Base-by-base conservation (phyloP, 2,888 invertebrate species). In the Leistus spinibarbis region DNA sequence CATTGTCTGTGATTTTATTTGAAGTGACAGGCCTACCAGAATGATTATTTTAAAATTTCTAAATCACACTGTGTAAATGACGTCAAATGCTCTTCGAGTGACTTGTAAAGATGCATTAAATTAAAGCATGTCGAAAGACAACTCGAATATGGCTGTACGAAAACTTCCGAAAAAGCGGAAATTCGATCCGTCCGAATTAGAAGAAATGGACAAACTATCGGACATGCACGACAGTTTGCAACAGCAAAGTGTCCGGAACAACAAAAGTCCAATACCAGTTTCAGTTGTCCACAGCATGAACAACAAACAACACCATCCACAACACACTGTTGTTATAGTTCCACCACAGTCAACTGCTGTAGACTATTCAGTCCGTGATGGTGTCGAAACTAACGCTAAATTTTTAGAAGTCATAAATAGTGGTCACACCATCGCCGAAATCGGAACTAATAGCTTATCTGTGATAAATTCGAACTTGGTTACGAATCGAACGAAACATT, bases 121-220 rank as follows among this genome's bases (percentile, higher is more conserved):
- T 5, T 22, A n/a, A n/a, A n/a, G n/a, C n/a, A 75, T 75, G 74
- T 75, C 75, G 24, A 75, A 75, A 64, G 68, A 69, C 54, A 71
- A 57, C n/a, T 54, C 67, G 83, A 85, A 85, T 81, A 84, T 84
- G 84, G 89, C 91, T 77, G 90, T 91, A 78, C 88, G 93, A 78
- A 95, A 95, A 85, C 91, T 97, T 83, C 98, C 98, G 76, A 98
- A 98, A 87, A 98, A 98, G 87, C 90, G 98, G 78, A 96, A 96
- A 86, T 95, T 92, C 83, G 92, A 93, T 85, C 92, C 92, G 62
- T 91, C 93, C 62, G 93, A 93, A 81, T 86, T 93, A 75, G 94
- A 94, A 84, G 92, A 92, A 81, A 88, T 89, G 80, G 89, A 89
- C 81, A 87, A 88, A 77, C 87, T 81, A 63, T 54, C 64, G 4